These are phyloP conservation scores for Trichonephila clavata DNA, from an alignment of 1,140 invertebrate species.

Conservation along the genomic window DNA sequence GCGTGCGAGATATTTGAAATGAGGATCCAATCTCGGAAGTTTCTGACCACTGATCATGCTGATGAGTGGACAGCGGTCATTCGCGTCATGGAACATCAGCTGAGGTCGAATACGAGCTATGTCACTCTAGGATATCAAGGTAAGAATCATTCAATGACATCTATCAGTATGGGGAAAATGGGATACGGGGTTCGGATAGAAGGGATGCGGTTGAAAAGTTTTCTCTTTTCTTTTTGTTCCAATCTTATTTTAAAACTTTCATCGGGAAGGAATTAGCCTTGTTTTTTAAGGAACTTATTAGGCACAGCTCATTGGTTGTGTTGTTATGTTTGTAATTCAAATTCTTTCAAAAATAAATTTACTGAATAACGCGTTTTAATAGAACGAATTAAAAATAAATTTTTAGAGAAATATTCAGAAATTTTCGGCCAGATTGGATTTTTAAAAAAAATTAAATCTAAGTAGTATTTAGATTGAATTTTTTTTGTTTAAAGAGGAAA, in stretches of 20 bases:
- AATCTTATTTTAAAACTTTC: background rate
- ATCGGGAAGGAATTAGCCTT: background rate
- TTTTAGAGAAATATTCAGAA: too few relatives aligned
- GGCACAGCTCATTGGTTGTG: too few relatives aligned
- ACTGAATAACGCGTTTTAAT: too few relatives aligned
- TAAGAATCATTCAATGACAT: conserved; percentile 25
- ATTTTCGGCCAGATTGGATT: too few relatives aligned
- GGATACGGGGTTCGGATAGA: background rate
- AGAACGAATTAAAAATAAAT: too few relatives aligned
- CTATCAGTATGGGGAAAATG: background rate
- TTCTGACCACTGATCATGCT: conserved; percentile 58
- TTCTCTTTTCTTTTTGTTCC: background rate
- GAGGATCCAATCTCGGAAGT: conserved; percentile 45
- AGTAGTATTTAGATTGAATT: too few relatives aligned
- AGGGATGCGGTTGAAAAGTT: background rate
- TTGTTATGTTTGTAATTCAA: too few relatives aligned
- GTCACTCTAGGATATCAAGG: conserved; percentile 67
- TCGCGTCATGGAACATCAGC: conserved; percentile 56
- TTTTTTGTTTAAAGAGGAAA: too few relatives aligned
- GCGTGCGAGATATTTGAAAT: conserved; percentile 65
- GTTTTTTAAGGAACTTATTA: background rate
- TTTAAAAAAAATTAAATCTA: too few relatives aligned
- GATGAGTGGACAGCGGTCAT: conserved; percentile 68
- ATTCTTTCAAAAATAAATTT: too few relatives aligned
- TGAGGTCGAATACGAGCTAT: conserved; percentile 32